Evolutionary conservation across 2,797 vertebrate species (phyloP).

Genomic region (Argya squamiceps): DNA sequence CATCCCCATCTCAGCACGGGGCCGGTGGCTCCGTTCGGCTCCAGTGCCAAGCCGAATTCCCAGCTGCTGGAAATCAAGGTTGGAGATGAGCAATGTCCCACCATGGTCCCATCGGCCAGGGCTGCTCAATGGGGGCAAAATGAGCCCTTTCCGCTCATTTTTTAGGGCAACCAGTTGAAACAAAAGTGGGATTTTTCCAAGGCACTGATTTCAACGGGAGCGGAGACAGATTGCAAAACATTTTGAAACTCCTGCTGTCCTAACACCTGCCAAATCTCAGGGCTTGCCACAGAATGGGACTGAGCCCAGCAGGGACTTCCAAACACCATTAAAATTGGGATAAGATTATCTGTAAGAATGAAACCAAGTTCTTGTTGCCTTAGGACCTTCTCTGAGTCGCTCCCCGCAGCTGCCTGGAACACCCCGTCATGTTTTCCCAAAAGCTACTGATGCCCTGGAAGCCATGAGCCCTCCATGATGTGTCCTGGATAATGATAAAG

Average conservation of each 20-base stretch:
- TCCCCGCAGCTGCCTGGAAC: background rate
- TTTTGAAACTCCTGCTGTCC: background rate
- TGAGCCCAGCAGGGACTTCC: background rate
- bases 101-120: rapidly evolving
- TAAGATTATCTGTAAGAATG: background rate
- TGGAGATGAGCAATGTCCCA: background rate
- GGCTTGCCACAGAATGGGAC: background rate
- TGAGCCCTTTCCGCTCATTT: background rate
- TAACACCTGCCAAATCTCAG: background rate
- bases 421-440: background rate
- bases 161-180: background rate
- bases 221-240: background rate
- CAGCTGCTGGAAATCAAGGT: background rate
- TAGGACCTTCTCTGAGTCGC: background rate
- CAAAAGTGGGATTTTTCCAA: background rate
- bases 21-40: rapidly evolving
- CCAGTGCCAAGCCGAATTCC: rapidly evolving
- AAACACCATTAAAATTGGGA: background rate
- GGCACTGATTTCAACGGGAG: background rate
- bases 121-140: rapidly evolving
- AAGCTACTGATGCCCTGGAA: background rate
- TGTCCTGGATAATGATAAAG: background rate
- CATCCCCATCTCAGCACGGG: background rate
- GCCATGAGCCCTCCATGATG: rapidly evolving
- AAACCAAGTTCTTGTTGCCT: background rate